These are phyloP conservation scores for Aegotheles bennettii DNA, from an alignment of 2,113 vertebrate species.

Conservation along the genomic window DNA sequence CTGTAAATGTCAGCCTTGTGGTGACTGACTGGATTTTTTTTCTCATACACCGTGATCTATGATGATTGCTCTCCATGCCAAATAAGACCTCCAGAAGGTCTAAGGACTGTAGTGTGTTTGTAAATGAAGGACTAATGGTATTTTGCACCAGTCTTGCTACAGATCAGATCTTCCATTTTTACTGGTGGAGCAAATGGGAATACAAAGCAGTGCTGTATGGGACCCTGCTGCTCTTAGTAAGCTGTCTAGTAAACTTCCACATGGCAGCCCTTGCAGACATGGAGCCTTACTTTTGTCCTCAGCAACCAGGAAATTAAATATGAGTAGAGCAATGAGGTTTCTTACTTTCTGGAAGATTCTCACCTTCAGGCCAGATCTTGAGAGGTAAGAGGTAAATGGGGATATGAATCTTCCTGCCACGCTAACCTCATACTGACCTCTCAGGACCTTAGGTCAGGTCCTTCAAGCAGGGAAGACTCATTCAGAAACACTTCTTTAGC, in stretches of 20 bases:
- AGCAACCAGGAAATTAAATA: not conserved
- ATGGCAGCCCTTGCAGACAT: not conserved
- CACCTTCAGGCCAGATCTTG: not conserved
- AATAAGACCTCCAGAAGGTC: not conserved
- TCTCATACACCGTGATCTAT: not conserved
- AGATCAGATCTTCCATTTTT: not conserved
- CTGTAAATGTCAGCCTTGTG: not conserved
- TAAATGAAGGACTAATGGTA: not conserved
- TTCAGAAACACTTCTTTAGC: not conserved
- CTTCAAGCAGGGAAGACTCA: not conserved
- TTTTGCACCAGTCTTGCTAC: not conserved
- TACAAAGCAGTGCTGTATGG: not conserved
- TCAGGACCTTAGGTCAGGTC: not conserved
- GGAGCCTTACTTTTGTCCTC: not conserved
- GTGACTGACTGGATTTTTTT: not conserved
- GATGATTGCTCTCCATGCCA: not conserved
- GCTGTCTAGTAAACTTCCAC: not conserved
- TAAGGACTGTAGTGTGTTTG: not conserved
- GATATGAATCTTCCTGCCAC: not conserved
- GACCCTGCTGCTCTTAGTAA: not conserved
- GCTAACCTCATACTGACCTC: not conserved
- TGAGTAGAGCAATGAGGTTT: not conserved
- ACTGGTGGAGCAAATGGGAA: not conserved
- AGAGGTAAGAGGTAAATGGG: not conserved
- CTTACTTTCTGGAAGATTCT: not conserved